These are phyloP conservation scores for Loriculus beryllinus DNA, from an alignment of 2,797 vertebrate species.

Conservation along the genomic window DNA sequence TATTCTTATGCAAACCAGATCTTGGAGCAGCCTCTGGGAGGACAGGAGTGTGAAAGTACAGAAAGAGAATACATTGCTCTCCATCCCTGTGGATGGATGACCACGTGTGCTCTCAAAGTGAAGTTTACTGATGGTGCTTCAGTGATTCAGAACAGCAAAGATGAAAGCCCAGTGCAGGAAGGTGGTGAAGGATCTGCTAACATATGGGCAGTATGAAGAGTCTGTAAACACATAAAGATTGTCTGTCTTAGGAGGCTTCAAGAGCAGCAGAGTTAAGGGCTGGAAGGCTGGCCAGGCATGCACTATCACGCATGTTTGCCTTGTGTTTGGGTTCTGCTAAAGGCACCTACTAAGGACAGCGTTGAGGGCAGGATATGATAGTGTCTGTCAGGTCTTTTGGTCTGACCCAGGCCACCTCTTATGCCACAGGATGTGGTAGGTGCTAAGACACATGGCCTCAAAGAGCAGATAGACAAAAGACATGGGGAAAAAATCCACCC, in stretches of 20 bases:
- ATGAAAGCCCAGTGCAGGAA: neutral
- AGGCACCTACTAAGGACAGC: neutral
- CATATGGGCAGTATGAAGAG: neutral
- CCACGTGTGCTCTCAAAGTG: neutral
- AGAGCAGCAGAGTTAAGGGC: neutral
- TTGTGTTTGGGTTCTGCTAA: neutral
- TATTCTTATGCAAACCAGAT: neutral
- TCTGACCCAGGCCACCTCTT: neutral
- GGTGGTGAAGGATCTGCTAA: neutral
- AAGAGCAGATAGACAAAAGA: neutral
- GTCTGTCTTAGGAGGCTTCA: neutral
- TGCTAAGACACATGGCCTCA: neutral
- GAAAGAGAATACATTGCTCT: neutral
- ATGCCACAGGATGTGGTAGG: too few relatives aligned
- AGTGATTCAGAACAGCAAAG: neutral
- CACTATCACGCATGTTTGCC: neutral
- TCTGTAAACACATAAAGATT: neutral
- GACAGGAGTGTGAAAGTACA: neutral
- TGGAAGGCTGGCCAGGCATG: neutral
- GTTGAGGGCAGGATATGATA: neutral
- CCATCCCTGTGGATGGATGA: neutral
- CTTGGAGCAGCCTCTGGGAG: neutral
- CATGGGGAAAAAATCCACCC: neutral
- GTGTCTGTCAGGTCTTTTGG: neutral
- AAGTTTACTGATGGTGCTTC: neutral